Conservation (phyloP, 2,113 vertebrate species). For the Burhinus bistriatus region DNA sequence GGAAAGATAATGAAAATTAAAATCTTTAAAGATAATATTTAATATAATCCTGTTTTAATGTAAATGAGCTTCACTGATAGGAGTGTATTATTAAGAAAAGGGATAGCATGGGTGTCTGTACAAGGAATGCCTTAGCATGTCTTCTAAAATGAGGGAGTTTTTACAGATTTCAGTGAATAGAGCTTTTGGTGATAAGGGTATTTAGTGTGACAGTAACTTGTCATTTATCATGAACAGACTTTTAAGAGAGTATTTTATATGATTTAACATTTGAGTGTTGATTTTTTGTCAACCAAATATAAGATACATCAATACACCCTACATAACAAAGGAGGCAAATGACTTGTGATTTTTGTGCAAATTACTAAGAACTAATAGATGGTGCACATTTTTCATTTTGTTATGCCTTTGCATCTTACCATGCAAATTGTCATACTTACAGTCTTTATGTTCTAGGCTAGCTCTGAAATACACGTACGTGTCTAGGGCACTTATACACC, state of each 20-base stretch:
- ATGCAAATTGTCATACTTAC: background rate
- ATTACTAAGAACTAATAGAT: background rate
- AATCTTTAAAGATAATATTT: background rate
- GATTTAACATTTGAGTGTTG: background rate
- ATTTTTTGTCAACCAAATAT: background rate
- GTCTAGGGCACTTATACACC: background rate
- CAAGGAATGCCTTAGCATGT: background rate
- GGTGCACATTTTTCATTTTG: background rate
- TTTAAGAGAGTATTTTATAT: background rate
- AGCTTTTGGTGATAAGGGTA: background rate
- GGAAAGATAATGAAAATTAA: background rate
- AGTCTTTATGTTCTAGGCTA: background rate
- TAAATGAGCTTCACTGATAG: background rate
- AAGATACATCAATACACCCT: background rate
- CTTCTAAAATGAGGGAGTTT: background rate
- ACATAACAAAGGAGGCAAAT: background rate
- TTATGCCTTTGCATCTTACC: background rate
- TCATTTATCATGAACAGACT: background rate
- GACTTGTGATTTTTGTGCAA: background rate
- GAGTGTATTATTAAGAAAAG: background rate
- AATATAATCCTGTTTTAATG: background rate
- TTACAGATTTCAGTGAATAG: background rate
- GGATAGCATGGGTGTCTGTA: background rate
- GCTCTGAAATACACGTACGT: background rate
- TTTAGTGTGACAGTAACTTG: background rate